Base-by-base conservation (phyloP, 2,888 invertebrate genomes). In the Metacarcinus magister region DNA sequence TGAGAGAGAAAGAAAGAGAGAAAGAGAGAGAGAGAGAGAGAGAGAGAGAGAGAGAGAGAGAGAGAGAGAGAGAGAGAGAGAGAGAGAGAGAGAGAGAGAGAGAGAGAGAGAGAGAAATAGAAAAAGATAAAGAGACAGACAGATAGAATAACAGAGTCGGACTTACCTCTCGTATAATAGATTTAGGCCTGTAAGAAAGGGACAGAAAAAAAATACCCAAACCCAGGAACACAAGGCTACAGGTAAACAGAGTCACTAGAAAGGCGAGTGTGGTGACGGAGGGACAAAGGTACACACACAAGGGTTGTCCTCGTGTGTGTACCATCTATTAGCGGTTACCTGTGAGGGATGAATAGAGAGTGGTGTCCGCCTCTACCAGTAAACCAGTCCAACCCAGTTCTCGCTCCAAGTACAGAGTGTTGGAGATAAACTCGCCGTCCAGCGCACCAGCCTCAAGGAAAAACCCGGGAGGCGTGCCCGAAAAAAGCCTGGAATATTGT, bases 371-470 rank as follows among this genome's bases (percentile, higher is more conserved):
- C 67, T 95, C 95, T 2, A 95, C 91, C 39, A 95, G 91, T 16
- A 95, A 5, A 0, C 95, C 95, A 2, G 95, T 94, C 95, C 95
- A 95, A 1, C 95, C 95, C 32, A 90, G 48, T 10, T 95, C 93
- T 19, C 46, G 93, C 90, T 95, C 95, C 94, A 95, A 28, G 94
- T 90, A 67, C 10, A 95, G 67, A 4, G 95, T 94, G 67, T 95
- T 95, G 93, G 95, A 95, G 89, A 95, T 93, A 23, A 95, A 95
- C 87, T 95, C 95, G 4, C 95, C 95, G 48, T 95, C 95, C 0
- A 95, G 95, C 3, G 95, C 95, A 4, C 95, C 95, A 23, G 95
- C 95, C 39, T 95, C 95, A 90, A 95, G 10, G 89, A 95, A 95
- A 32, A 95, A 90, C 1, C 93, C 91, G 0, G 94, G 82, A n/a